These are phyloP conservation scores for Zaprionus ghesquierei DNA, from an alignment of 1,140 invertebrate genomes.

Conservation along the genomic window DNA sequence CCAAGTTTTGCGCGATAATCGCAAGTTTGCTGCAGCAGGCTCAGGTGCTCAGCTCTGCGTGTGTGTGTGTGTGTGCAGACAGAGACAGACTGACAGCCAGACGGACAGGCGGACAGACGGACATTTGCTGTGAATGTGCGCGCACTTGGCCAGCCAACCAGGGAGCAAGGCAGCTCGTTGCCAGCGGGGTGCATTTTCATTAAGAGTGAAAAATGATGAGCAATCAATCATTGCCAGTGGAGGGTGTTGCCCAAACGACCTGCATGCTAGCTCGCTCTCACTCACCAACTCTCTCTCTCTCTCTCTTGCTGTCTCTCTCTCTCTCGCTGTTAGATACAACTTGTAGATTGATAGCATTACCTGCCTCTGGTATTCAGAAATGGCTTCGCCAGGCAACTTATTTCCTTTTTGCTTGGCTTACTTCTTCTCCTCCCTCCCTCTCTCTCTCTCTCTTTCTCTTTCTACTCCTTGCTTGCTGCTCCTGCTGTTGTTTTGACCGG, in stretches of 20 bases:
- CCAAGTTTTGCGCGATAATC: conserved; percentile 76
- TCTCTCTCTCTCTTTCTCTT: conserved; percentile 7
- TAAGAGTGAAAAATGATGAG: conserved; percentile 83
- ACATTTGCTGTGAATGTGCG: conserved; percentile 21
- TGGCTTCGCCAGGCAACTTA: conserved; percentile 41
- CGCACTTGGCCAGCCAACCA: conserved; percentile 12
- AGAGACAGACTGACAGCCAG: conserved; percentile 3
- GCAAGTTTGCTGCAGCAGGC: conserved; percentile 67
- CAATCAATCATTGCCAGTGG: conserved; percentile 82
- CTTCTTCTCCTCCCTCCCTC: conserved; percentile 19
- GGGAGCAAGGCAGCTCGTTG: conserved; percentile 60
- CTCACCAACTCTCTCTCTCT: conserved; percentile 1
- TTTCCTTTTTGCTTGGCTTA: conserved; percentile 34
- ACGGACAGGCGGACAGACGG: conserved; percentile 11
- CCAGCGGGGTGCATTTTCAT: conserved; percentile 83
- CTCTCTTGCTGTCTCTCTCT: conserved; percentile 23
- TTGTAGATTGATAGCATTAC: conserved; percentile 82
- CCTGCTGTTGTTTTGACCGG: conserved; percentile 46
- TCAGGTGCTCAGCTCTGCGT: conserved; percentile 56
- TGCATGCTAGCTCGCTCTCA: conserved; percentile 30
- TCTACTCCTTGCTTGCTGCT: conserved; percentile 5
- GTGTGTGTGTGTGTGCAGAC: conserved; percentile 55
- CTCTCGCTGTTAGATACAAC: conserved; percentile 61
- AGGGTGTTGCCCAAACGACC: conserved; percentile 72
- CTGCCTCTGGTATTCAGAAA: conserved; percentile 79